phyloP scores from a whole-genome alignment of 2,113 vertebrate genomes.

The Sander vitreus region DNA sequence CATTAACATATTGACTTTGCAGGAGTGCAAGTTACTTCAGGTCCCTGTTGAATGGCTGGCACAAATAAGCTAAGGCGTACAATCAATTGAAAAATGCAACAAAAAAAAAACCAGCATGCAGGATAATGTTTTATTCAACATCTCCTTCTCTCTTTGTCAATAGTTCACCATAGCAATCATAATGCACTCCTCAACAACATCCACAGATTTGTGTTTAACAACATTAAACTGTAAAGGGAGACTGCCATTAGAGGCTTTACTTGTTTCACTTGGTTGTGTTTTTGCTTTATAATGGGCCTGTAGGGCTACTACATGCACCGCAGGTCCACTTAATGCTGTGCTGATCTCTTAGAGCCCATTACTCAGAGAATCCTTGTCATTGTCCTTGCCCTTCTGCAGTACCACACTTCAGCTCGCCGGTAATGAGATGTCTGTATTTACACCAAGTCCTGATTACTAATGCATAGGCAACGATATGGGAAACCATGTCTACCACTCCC shows the following conservation, averaged over 20 bases:
- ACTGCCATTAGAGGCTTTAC: constrained; percentile 62
- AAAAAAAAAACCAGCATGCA: constrained; percentile 1
- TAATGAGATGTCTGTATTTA: constrained; percentile 79
- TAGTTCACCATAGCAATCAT: constrained; percentile 36
- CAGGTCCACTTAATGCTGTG: constrained; percentile 62
- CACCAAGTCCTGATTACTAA: constrained; percentile 72
- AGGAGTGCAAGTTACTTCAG: constrained; percentile 16
- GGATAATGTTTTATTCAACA: constrained; percentile 41
- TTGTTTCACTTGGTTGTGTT: constrained; percentile 57
- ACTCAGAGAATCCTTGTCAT: constrained; percentile 75
- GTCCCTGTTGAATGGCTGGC: constrained; percentile 48
- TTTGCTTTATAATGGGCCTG: constrained; percentile 67
- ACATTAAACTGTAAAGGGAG: constrained; percentile 62
- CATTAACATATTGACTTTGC: constrained; percentile 62
- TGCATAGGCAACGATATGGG: constrained; percentile 54
- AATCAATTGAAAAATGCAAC: constrained; percentile 19
- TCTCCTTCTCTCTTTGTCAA: constrained; percentile 30
- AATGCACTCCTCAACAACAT: constrained; percentile 31
- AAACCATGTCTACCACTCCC: constrained; percentile 54
- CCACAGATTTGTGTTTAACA: constrained; percentile 62
- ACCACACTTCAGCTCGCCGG: constrained; percentile 53
- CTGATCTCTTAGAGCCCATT: constrained; percentile 75
- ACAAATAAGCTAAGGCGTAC: constrained; percentile 43
- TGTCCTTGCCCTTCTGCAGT: constrained; percentile 64
- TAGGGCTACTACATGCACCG: constrained; percentile 45